phyloP scores from a whole-genome alignment of 1,140 invertebrate species.

The Ylistrum balloti region DNA sequence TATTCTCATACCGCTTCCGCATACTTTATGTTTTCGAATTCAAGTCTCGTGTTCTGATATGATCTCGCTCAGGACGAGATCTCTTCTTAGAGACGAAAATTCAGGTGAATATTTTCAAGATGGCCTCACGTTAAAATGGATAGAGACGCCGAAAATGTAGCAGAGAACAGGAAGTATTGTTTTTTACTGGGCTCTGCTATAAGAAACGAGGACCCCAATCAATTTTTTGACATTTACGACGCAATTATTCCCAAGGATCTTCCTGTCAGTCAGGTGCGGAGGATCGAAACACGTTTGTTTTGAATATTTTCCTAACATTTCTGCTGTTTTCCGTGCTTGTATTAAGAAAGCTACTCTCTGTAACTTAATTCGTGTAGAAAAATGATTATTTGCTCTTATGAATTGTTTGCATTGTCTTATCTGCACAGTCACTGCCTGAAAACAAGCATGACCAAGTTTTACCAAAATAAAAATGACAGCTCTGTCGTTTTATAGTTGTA shows the following conservation, averaged over 20 bases:
- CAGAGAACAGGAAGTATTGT: conserved; percentile 75
- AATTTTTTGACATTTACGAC: conserved; percentile 76
- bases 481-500: conserved; percentile 10
- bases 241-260: conserved; percentile 69
- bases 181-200: conserved; percentile 76
- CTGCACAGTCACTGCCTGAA: neutral
- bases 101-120: conserved; percentile 71
- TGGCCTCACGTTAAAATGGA: conserved; percentile 77
- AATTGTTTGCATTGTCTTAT: neutral
- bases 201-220: conserved; percentile 73
- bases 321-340: conserved; percentile 41
- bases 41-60: conserved; percentile 18
- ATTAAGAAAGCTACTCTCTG: neutral
- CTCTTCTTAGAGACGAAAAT: conserved; percentile 74
- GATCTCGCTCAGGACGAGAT: conserved; percentile 55
- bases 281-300: conserved; percentile 49
- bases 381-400: neutral
- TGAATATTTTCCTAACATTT: conserved; percentile 50
- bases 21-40: neutral
- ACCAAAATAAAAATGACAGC: conserved; percentile 44
- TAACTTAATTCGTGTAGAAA: neutral
- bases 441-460: neutral
- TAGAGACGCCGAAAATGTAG: conserved; percentile 70
- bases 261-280: conserved; percentile 69
- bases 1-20: neutral